Percentiles rank a stretch among this genome's conserved stretches.
Evolutionary conservation across 2,113 vertebrate genomes (phyloP).

Genomic region (Gorilla gorilla): DNA sequence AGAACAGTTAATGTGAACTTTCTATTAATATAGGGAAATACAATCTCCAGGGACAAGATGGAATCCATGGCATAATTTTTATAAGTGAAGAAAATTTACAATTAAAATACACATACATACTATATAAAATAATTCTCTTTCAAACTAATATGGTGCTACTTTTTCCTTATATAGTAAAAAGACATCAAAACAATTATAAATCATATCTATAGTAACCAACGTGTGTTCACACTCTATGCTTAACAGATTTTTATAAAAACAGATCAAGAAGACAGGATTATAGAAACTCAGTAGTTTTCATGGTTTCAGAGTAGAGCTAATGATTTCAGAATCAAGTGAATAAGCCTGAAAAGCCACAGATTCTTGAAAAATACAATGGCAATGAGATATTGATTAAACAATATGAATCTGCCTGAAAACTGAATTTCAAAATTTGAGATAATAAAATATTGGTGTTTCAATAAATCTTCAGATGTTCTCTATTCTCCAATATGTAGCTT

Average conservation of each 20-base stretch:
- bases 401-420: conserved; percentile 17
- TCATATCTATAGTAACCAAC: neutral
- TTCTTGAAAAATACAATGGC: conserved; percentile 39
- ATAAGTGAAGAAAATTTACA: neutral
- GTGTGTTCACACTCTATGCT: neutral
- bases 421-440: conserved; percentile 15
- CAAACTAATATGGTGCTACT: neutral
- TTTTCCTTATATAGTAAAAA: neutral
- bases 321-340: conserved; percentile 45
- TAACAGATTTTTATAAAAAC: conserved; percentile 31
- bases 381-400: conserved; percentile 36
- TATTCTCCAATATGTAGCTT: neutral
- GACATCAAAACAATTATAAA: neutral
- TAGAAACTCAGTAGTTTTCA: conserved; percentile 13
- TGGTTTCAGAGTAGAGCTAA: conserved; percentile 39
- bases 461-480: conserved; percentile 34
- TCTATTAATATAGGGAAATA: neutral
- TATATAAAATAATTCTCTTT: neutral
- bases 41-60: neutral
- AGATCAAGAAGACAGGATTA: conserved; percentile 12
- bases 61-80: neutral
- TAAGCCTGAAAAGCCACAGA: conserved; percentile 51
- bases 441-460: conserved; percentile 26
- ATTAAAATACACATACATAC: neutral
- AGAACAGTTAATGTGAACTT: neutral